Percentiles rank a stretch among this genome's conserved stretches.
These are phyloP conservation scores for Sarcophaga subvicina DNA, from an alignment of 2,888 invertebrate genomes.

Conservation along the genomic window DNA sequence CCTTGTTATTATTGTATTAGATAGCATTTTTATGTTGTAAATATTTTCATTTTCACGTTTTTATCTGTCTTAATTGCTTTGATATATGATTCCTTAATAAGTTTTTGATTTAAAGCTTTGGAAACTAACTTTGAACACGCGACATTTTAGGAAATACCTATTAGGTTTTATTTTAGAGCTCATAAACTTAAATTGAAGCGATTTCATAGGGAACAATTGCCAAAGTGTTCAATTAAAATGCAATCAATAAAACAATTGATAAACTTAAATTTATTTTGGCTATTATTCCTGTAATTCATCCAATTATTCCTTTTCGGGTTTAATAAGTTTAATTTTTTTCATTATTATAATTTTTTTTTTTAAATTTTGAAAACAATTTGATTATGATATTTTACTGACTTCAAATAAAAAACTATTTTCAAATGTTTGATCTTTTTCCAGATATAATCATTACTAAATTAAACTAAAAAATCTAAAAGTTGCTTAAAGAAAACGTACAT, in stretches of 20 bases:
- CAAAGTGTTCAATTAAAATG: neutral
- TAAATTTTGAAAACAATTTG: neutral
- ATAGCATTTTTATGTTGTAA: constrained; percentile 26
- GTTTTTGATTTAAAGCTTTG: neutral
- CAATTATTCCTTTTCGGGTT: neutral
- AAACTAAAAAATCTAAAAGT: constrained; percentile 55
- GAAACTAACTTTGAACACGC: neutral
- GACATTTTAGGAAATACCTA: neutral
- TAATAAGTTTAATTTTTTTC: neutral
- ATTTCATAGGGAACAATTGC: neutral
- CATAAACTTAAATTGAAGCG: neutral
- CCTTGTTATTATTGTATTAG: constrained; percentile 27
- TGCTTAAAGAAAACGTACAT: constrained; percentile 57
- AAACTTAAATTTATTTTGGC: neutral
- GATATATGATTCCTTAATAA: constrained; percentile 31
- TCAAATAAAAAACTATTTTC: constrained; percentile 54
- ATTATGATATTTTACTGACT: neutral
- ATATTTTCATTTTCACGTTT: constrained; percentile 54
- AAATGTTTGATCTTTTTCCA: constrained; percentile 79
- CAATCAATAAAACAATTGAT: neutral
- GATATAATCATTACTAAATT: constrained; percentile 79
- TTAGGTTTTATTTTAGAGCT: neutral
- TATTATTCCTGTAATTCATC: neutral
- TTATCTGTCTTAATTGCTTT: constrained; percentile 40
- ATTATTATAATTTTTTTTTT: constrained; percentile 24